A percentile compares a stretch with the other conserved stretches of the same genome.
Evolutionary conservation across 2,113 vertebrate genomes (phyloP).

Genomic region (Siniperca knerii): DNA sequence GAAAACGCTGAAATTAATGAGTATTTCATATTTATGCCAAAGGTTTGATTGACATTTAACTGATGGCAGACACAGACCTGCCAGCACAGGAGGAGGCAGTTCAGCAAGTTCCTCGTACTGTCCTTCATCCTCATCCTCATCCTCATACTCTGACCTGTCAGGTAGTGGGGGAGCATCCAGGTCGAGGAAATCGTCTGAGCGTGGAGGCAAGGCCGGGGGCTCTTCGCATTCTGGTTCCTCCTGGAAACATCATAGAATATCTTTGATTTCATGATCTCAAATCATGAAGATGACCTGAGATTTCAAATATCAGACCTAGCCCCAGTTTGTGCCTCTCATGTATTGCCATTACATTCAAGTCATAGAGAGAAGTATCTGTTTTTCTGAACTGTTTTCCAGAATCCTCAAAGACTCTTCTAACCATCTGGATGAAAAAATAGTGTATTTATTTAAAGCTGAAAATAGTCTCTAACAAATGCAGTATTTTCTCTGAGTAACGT

Average conservation of each 20-base stretch:
- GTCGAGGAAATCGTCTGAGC: slow-evolving; percentile 48
- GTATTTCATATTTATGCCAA: not conserved
- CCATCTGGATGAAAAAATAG: not conserved
- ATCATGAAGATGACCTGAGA: not conserved
- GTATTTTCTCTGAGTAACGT: too few species aligned
- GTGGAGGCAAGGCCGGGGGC: slow-evolving; percentile 72
- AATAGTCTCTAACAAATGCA: not conserved
- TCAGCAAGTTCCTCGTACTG: slow-evolving; percentile 86
- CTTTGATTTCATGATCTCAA: not conserved
- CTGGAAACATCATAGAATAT: slow-evolving; percentile 25
- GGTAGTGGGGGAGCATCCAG: not conserved
- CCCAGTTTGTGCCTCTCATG: not conserved
- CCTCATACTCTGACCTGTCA: not conserved
- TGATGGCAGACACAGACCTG: slow-evolving; percentile 57
- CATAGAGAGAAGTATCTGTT: not conserved
- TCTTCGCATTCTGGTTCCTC: slow-evolving; percentile 63
- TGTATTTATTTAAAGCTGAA: not conserved
- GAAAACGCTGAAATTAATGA: not conserved
- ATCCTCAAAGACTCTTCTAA: not conserved
- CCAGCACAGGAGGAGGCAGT: not conserved
- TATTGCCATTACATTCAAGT: slow-evolving; percentile 7
- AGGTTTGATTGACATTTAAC: not conserved
- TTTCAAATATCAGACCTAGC: not conserved
- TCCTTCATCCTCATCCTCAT: slow-evolving; percentile 59
- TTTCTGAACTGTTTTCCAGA: not conserved